Evolutionary conservation across 2,113 vertebrate species (phyloP), one percentile per base, ranked within the genome.

Genomic region (Crotalus tigris): DNA sequence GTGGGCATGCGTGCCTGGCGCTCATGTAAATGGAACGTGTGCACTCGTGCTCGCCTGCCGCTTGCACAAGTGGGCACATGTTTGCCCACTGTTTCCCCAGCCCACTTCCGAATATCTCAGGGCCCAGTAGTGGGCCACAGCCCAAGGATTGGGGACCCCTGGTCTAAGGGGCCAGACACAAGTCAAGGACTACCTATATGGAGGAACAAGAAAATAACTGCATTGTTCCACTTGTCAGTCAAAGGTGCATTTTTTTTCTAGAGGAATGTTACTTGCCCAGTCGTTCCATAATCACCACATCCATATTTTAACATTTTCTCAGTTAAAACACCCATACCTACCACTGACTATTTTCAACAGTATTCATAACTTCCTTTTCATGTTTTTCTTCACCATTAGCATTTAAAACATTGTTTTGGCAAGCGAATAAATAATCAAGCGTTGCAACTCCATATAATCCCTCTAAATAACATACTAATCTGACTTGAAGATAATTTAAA

Each of bases 11-110:
- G 59, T 2, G 8, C 8, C 59, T 1, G 5, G 3, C 59, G 1
- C 24, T 59, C 59, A 26, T 3, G 3, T 26, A 61, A 61, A 29
- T 61, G 26, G 11, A n/a, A 26, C 0, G 0, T 24, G 4, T 29
- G 26, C 1, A 1, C 61, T 13, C 0, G 1, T 29, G 11, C 61
- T 64, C 13, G 26, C 11, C 61, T 1, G 11, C 26, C 11, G 1
- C 26, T 64, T 64, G 61, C 26, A n/a, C 61, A 5, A 13, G 10
- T 64, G 61, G 4, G 11, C 3, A 64, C 29, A 11, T 2, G 49
- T 8, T 51, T 51, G 61, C 61, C 11, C 61, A 29, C 61, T 64
- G 26, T 8, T 64, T 64, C 26, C 61, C 12, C 0, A 4, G 61
- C 61, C 26, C 11, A 2, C 4, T n/a, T 69, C 61, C 0, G 1